A percentile compares a stretch with the other conserved stretches of the same genome.
Evolutionary conservation across 2,797 vertebrate species (phyloP).

Genomic region (Scomberomorus guttatus): DNA sequence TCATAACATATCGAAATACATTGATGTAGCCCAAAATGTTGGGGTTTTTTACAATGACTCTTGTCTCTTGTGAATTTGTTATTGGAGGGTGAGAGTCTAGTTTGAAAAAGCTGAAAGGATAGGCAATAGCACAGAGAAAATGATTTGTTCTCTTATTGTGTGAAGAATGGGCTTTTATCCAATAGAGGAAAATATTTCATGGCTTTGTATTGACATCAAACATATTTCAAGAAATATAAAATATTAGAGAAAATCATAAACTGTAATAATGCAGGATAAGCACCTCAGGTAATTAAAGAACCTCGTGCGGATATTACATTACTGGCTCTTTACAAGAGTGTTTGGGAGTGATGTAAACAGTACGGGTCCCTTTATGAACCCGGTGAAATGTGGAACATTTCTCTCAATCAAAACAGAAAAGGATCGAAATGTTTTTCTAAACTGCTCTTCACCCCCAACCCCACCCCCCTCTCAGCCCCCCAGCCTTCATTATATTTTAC

Average conservation of each 20-base stretch:
- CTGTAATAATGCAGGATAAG: conserved; percentile 13
- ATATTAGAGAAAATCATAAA: conserved; percentile 15
- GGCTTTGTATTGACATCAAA: background rate
- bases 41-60: background rate
- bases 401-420: conserved; percentile 32
- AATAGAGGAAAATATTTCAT: background rate
- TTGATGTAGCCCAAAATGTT: conserved; percentile 2
- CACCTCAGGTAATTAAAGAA: conserved; percentile 37
- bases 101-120: conserved; percentile 6
- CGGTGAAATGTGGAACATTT: conserved; percentile 19
- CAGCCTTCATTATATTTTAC: conserved; percentile 23
- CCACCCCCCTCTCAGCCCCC: background rate
- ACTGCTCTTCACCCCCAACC: background rate
- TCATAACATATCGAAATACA: conserved; percentile 21
- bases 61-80: background rate
- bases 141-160: background rate
- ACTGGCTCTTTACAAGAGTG: background rate
- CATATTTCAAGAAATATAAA: conserved; percentile 1
- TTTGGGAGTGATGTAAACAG: conserved; percentile 23
- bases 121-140: background rate
- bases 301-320: conserved; percentile 26
- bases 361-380: conserved; percentile 19
- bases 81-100: background rate
- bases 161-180: conserved; percentile 10
- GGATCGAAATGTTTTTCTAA: background rate